Base-by-base conservation (phyloP, 2,113 vertebrate genomes). In the Eulemur rufifrons region DNA sequence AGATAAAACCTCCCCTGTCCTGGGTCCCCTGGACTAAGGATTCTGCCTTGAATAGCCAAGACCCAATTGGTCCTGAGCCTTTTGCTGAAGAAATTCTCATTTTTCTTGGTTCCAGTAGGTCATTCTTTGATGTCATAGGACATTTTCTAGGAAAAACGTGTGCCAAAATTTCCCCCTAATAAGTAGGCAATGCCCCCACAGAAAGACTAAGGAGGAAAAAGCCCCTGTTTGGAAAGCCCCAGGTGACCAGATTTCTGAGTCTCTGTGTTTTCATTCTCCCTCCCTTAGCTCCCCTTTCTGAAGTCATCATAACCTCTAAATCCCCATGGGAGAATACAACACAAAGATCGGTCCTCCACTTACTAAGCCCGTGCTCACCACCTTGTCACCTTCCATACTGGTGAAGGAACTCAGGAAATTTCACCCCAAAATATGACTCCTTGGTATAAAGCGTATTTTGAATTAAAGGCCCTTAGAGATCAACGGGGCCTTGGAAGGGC, bases 61-160 rank as follows among this genome's bases (percentile, higher is more conserved):
- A 64, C 13, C 25, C 14, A 71, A 5, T 5, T n/a, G 20, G 15
- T 74, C 74, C 63, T 69, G 17, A 87, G 42, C 17, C 50, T 34
- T 83, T 25, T 59, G 23, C 76, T 39, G 4, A 93, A 86, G 76
- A 88, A 68, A 86, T 85, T 56, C 27, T 74, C 11, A 27, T 25
- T 29, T 63, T 77, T 90, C 45, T 89, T 88, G 21, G 4, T 89
- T 69, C 56, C 13, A 42, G 73, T 68, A 47, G 34, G 39, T 76
- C 56, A 92, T 15, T 95, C 88, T 73, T 93, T 89, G 52, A 94
- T 50, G 66, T 94, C 80, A 80, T 18, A 83, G 74, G 56, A n/a
- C 54, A 76, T 95, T 96, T 96, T 95, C 80, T 66, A 93, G 78
- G 66, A 80, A 82, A 96, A 96, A 56, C 7, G 52, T 78, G n/a